A percentile compares a stretch with the other conserved stretches of the same genome.
These are phyloP conservation scores for Pyrrhia umbra DNA, from an alignment of 2,888 invertebrate species.

Conservation along the genomic window DNA sequence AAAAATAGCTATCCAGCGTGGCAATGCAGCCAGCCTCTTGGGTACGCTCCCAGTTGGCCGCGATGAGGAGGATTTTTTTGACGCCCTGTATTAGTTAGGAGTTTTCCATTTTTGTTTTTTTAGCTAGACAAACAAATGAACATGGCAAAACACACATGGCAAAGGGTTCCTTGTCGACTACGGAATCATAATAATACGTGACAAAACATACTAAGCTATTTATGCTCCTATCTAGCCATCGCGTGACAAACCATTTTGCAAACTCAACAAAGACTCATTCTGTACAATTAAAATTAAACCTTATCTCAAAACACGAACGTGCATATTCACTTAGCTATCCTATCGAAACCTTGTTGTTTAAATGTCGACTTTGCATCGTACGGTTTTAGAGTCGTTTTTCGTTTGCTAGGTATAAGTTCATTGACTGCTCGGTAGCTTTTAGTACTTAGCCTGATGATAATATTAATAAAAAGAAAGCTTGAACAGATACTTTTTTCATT, in stretches of 20 bases:
- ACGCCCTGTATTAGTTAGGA: no score
- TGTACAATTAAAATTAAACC: conserved; percentile 13
- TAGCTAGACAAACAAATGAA: no score
- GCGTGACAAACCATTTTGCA: conserved; percentile 27
- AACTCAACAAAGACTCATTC: conserved; percentile 22
- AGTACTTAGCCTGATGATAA: neutral
- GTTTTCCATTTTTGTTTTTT: no score
- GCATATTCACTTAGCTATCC: conserved; percentile 12
- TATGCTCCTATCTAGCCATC: conserved; percentile 3
- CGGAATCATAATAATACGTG: conserved; percentile 15
- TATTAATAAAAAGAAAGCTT: conserved; percentile 21
- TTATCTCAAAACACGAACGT: conserved; percentile 9
- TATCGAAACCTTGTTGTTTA: neutral
- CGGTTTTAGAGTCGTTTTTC: neutral
- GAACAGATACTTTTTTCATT: conserved; percentile 13
- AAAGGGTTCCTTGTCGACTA: no score
- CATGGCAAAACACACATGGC: no score
- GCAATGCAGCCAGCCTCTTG: no score
- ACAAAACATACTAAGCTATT: neutral
- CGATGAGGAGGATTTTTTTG: no score
- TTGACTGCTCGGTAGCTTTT: conserved; percentile 27
- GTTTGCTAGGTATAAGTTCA: conserved; percentile 20
- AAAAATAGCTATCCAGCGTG: no score
- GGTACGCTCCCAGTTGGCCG: no score
- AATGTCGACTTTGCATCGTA: neutral